Evolutionary conservation across 2,797 vertebrate genomes (phyloP), one percentile per base, ranked within the genome.

Genomic region (Crotalus adamanteus): DNA sequence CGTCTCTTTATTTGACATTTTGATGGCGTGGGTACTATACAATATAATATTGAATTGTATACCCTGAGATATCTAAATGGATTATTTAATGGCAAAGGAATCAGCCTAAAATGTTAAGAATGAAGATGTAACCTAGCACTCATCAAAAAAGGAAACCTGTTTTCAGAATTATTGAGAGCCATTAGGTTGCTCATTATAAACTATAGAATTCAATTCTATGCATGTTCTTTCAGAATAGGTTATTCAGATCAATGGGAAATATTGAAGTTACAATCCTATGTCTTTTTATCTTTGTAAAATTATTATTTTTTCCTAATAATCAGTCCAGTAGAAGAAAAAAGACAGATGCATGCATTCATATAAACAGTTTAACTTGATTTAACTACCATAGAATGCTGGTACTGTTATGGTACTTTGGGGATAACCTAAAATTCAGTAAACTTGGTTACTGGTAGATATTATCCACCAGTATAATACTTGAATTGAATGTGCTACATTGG

Each of bases 81-180:
- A 42, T 12, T 28, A 87, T 57, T 51, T 89, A 78, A 94, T 89
- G 4, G 83, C 69, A 53, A 90, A 31, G 20, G 56, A 90, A 78
- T 83, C 25, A 60, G 9, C 7, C n/a, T 42, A 26, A 20, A 93
- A 73, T 3, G 61, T 89, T 91, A 95, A 91, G 28, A 91, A n/a
- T 2, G 8, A 6, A 55, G 0, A 25, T 42, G 22, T 2, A 8
- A 6, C 55, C 25, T 31, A n/a, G 51, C 88, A 86, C 12, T 3
- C 20, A 65, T 92, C 22, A 25, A 78, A 92, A 57, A 92, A 61
- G 14, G 88, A 59, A 28, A n/a, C 0, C 4, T 0, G 4, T 2
- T 87, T 56, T 42, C 11, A 69, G 53, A 65, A 73, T 65, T 93
- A 31, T 2, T 26, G n/a, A 56, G 26, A 47, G 12, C 20, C 3